These are phyloP conservation scores for Neoseiulus cucumeris DNA, from an alignment of 1,140 invertebrate species.

Conservation along the genomic window DNA sequence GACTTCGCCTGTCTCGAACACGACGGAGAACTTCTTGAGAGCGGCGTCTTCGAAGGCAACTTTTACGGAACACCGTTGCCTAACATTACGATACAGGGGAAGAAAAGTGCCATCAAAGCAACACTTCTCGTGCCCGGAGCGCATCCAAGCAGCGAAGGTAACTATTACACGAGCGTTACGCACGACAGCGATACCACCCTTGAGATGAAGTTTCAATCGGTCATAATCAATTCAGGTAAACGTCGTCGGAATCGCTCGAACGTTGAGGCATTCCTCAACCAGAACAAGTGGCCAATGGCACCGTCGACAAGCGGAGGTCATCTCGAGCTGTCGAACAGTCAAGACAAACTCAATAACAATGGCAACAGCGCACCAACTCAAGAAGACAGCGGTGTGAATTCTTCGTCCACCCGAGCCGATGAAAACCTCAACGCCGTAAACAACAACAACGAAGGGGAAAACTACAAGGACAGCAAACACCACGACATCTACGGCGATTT, in stretches of 20 bases:
- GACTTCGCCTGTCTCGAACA: constrained; percentile 40
- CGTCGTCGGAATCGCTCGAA: constrained; percentile 36
- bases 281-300: constrained; percentile 19
- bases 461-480: neutral
- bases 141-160: constrained; percentile 18
- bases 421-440: neutral
- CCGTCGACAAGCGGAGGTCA: constrained; percentile 10
- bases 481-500: neutral
- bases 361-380: too few relatives aligned
- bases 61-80: constrained; percentile 34
- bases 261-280: constrained; percentile 26
- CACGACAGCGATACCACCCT: neutral
- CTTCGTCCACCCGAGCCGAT: neutral
- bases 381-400: too few relatives aligned
- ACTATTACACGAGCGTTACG: too few relatives aligned
- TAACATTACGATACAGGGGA: constrained; percentile 27
- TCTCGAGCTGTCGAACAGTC: neutral
- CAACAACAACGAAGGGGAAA: neutral
- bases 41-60: constrained; percentile 41
- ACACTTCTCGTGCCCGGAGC: constrained; percentile 13
- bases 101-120: constrained; percentile 23
- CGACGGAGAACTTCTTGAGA: constrained; percentile 41
- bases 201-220: constrained; percentile 14
- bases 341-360: neutral
- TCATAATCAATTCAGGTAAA: constrained; percentile 32